Evolutionary conservation across 1,140 invertebrate species (phyloP), one percentile per base, ranked within the genome.

Genomic region (Mycetomoellerius zeteki): DNA sequence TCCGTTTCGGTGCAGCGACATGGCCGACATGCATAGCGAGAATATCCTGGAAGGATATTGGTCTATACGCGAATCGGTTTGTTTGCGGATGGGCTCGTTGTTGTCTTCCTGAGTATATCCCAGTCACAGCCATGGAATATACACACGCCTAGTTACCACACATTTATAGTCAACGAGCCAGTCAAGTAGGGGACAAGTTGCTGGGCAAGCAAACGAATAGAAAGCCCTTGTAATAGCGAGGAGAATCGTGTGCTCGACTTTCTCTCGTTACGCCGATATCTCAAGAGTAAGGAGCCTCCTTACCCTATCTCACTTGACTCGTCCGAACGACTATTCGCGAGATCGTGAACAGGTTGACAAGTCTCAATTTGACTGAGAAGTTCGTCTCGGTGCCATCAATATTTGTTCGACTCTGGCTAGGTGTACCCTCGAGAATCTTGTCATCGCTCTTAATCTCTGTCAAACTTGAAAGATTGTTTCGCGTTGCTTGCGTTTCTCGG

Each of bases 181-280:
- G 69, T 75, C 54, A 75, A 84, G 69, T 84, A 75, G 69, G 27
- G 47, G 37, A 33, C 33, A 73, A 82, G 52, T 60, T 84, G 54
- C 80, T 12, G 19, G n/a, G 24, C 69, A 12, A 73, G 43, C 54
- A 30, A 73, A 27, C 33, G 78, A 72, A 60, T 82, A 33, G 54
- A 75, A 84, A 60, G 37, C 69, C n/a, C 54, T 75, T 58, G 50
- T 81, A 81, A 50, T 14, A 43, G 14, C 33, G 4, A 19, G 14
- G 33, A 37, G 14, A 50, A n/a, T n/a, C 2, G 64, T 52, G 5
- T 58, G 21, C 69, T 73, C 24, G 80, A 27, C 19, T 30, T 21
- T 73, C 19, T 37, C 37, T 82, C 24, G 54, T 82, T 50, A 84
- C 2, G 37, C 24, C 80, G n/a, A 75, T 50, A 50, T 60, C 54